Evolutionary conservation across 2,113 vertebrate species (phyloP), one percentile per base, ranked within the genome.

Genomic region (Aegithalos caudatus): DNA sequence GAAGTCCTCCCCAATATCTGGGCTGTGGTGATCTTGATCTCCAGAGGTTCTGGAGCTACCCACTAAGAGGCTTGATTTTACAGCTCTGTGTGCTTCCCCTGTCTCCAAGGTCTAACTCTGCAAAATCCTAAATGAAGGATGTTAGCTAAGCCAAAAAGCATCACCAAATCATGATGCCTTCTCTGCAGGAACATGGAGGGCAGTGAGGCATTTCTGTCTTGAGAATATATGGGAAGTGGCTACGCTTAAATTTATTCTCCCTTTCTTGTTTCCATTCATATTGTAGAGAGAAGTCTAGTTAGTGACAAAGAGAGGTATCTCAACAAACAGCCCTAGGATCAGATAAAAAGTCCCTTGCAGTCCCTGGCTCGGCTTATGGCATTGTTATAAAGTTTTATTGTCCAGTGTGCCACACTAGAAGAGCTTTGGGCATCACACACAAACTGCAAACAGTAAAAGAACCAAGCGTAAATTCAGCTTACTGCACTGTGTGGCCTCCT

Each of bases 401-500:
- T 77, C 71, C 72, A 71, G 76, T 6, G 4, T 67, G 72, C 93
- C 57, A 71, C 72, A 78, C 44, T 65, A 33, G 82, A 88, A 94
- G 79, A 83, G 88, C 71, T 95, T 69, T 93, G 76, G 86, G 85
- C 85, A 69, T 90, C 17, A 2, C 79, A 71, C 50, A 71, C 58
- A 70, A 90, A 94, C 64, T 78, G 82, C 78, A 88, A 94, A 83
- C 51, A 78, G 51, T 94, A 38, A 92, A 96, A 93, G 60, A 66
- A 66, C 90, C 79, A 71, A 86, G 88, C 53, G 60, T 86, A 95
- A 93, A 92, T 95, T 90, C 92, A 83, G 47, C 86, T 92, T 24
- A 22, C 35, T 92, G 72, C 48, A 21, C 51, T 88, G 53, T 74
- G 57, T 90, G 72, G 69, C 65, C 64, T 88, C 37, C 48, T 81